Base-by-base conservation (phyloP, 2,888 invertebrate species). In the Drosophila bunnanda region DNA sequence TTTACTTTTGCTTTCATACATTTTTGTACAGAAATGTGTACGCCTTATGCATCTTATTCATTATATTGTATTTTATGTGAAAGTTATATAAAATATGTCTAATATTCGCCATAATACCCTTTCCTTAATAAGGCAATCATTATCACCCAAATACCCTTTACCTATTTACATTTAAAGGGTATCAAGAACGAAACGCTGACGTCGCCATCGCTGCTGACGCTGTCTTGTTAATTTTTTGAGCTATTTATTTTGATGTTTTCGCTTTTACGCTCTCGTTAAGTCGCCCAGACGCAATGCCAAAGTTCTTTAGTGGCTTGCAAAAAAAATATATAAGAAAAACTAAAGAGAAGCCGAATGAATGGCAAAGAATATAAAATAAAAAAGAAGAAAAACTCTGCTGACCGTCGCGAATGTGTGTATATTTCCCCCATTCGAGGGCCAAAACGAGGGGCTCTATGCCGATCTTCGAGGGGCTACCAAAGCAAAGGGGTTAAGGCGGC, bases 231-330 rank as follows among this genome's bases (percentile, higher is more conserved):
- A 89, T 89, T 88, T 88, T 89, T 81, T 89, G 88, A 89, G 85
- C 89, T 85, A 85, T 85, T 85, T 85, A 89, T 88, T 89, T 85
- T 88, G 82, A 85, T 85, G 85, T 85, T 85, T 89, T 85, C 89
- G 89, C 85, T 89, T 89, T 85, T 89, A 89, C 89, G 89, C 85
- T 89, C 88, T 85, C 89, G 88, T 89, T 85, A 81, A 89, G 79
- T 80, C 69, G 56, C 46, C 68, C 81, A 74, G 87, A 86, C 80
- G 74, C 80, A 86, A 76, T 80, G 80, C 81, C 81, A 87, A 75
- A 74, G 80, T 64, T 71, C 64, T 56, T 74, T 69, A 55, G 52
- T 66, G 52, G 39, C 56, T 55, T 55, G 67, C 50, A 56, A 59
- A 69, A 25, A 25, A 25, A 25, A 25, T 25, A 25, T n/a, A n/a